These are phyloP conservation scores for Helicoverpa zea DNA, from an alignment of 1,140 invertebrate species.

Conservation along the genomic window DNA sequence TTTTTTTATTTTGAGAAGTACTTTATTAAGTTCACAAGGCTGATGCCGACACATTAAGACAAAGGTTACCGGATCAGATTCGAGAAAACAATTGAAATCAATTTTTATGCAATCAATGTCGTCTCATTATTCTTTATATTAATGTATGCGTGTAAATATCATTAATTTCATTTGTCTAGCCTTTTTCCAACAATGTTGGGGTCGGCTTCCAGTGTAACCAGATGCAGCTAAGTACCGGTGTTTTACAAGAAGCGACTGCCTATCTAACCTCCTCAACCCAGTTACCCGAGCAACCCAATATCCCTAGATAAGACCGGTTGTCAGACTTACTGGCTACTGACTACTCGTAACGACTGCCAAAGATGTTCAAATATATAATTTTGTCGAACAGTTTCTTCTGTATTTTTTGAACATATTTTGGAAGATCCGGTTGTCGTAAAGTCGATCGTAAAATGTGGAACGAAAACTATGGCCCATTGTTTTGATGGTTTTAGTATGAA, in stretches of 20 bases:
- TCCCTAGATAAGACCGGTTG: too few species aligned
- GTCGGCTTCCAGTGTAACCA: too few species aligned
- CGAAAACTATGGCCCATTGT: not conserved
- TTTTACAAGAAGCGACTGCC: too few species aligned
- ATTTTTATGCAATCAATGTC: slow-evolving; percentile 77
- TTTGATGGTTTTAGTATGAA: not conserved
- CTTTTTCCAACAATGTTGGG: too few species aligned
- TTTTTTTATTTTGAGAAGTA: slow-evolving; percentile 57
- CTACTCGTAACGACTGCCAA: too few species aligned
- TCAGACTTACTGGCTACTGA: too few species aligned
- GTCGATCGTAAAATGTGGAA: not conserved
- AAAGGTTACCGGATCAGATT: slow-evolving; percentile 74
- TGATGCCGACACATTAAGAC: slow-evolving; percentile 63
- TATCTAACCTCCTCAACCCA: too few species aligned
- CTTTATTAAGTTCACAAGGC: slow-evolving; percentile 54
- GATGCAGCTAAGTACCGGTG: too few species aligned
- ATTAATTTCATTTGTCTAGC: slow-evolving; percentile 46
- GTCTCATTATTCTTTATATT: slow-evolving; percentile 69
- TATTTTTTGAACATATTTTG: slow-evolving; percentile 9
- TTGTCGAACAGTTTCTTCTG: not conserved
- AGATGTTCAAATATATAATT: not conserved
- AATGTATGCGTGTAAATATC: slow-evolving; percentile 69
- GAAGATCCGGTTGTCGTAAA: slow-evolving; percentile 21
- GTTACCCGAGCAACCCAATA: too few species aligned
- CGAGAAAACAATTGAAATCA: slow-evolving; percentile 64